Conservation (phyloP, 2,113 vertebrate species). For the Chunga burmeisteri region DNA sequence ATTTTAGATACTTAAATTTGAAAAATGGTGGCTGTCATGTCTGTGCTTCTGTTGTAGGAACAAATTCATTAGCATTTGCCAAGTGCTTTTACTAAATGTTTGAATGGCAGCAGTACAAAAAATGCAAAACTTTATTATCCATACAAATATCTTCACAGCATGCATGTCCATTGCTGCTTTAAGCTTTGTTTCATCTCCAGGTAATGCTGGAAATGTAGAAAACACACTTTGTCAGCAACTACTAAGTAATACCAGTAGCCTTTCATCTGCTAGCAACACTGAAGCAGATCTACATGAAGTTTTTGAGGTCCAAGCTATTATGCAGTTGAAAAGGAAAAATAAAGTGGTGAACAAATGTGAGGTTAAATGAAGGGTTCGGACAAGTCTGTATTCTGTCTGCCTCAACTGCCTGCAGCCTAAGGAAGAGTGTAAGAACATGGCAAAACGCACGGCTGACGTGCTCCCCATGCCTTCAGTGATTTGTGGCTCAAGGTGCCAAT, state of each 20-base stretch:
- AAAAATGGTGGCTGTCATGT: background rate
- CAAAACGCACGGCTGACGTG: background rate
- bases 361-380: background rate
- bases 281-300: background rate
- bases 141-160: background rate
- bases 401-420: background rate
- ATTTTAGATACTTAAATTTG: constrained; percentile 10
- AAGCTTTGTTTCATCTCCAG: background rate
- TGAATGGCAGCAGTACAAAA: background rate
- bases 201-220: background rate
- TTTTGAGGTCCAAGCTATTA: background rate
- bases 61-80: background rate
- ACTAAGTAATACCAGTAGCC: background rate
- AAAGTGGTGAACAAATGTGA: background rate
- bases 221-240: background rate
- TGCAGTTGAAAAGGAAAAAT: background rate
- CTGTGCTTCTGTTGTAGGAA: background rate
- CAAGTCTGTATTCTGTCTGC: background rate
- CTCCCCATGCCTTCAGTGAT: background rate
- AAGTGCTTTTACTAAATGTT: background rate
- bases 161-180: background rate
- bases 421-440: background rate
- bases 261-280: background rate
- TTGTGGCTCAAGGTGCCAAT: background rate
- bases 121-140: background rate